phyloP scores from a whole-genome alignment of 2,113 vertebrate species.

The Echinops telfairi region DNA sequence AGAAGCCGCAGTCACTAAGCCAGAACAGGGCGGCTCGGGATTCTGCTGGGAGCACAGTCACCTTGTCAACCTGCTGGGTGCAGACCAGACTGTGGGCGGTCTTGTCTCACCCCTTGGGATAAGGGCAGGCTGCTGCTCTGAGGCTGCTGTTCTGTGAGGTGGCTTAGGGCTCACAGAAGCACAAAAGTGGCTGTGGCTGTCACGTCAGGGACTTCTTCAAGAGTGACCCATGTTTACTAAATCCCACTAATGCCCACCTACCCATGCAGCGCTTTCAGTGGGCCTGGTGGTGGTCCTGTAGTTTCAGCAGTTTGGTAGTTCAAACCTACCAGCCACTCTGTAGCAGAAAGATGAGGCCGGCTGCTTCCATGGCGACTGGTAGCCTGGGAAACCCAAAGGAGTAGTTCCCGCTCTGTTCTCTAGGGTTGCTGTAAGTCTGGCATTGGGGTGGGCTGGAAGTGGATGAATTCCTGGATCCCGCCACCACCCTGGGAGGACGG shows the following conservation, averaged over 20 bases:
- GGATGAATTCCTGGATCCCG: neutral
- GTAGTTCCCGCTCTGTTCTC: no score
- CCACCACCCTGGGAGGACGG: neutral
- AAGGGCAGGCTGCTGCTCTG: neutral
- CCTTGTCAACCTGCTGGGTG: neutral
- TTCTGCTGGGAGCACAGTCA: neutral
- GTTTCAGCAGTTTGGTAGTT: no score
- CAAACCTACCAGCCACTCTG: no score
- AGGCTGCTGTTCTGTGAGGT: neutral
- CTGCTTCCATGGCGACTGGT: no score
- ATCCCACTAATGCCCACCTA: neutral
- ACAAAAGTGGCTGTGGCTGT: neutral
- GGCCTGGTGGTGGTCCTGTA: no score
- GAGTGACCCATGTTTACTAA: neutral
- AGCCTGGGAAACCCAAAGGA: no score
- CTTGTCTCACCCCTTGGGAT: no score
- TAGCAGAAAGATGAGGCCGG: no score
- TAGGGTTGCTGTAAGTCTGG: neutral
- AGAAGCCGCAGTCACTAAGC: neutral
- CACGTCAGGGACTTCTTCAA: neutral
- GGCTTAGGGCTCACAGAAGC: neutral
- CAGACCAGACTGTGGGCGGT: neutral
- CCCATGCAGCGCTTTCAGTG: neutral
- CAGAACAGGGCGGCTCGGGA: neutral
- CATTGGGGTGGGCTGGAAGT: neutral